These are phyloP conservation scores for Tricholauxania praeusta DNA, from an alignment of 2,888 invertebrate species.

Conservation along the genomic window DNA sequence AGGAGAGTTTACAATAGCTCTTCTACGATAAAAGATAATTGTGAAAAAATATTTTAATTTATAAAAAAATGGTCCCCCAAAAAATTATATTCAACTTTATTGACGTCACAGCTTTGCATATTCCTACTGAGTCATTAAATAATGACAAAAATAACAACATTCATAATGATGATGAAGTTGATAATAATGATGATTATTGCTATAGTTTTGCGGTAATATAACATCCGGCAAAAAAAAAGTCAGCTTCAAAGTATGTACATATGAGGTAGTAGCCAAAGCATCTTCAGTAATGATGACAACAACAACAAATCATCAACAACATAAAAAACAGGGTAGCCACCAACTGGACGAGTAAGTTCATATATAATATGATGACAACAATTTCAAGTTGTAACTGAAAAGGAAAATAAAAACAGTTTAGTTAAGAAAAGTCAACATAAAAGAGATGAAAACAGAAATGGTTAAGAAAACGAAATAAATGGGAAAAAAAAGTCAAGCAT, in stretches of 20 bases:
- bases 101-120: no score
- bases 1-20: no score
- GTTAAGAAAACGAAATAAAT: not conserved
- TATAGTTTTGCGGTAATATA: constrained; percentile 12
- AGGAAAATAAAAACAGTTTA: not conserved
- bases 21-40: no score
- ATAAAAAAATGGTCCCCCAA: no score
- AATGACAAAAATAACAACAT: no score
- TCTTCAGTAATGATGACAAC: not conserved
- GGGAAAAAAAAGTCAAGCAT: not conserved
- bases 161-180: not conserved
- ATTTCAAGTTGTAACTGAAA: not conserved
- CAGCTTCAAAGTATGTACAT: not conserved
- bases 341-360: not conserved
- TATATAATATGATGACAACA: no score
- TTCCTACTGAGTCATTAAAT: no score
- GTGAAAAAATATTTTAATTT: no score
- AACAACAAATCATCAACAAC: not conserved
- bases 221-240: not conserved
- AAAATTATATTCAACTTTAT: no score
- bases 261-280: not conserved
- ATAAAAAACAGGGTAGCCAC: not conserved
- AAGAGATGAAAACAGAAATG: constrained; percentile 1
- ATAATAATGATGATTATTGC: constrained; percentile 2
- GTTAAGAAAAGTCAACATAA: not conserved